A percentile compares a stretch with the other conserved stretches of the same genome.
Conservation (phyloP, 2,888 invertebrate genomes). For the Diabrotica balteata region DNA sequence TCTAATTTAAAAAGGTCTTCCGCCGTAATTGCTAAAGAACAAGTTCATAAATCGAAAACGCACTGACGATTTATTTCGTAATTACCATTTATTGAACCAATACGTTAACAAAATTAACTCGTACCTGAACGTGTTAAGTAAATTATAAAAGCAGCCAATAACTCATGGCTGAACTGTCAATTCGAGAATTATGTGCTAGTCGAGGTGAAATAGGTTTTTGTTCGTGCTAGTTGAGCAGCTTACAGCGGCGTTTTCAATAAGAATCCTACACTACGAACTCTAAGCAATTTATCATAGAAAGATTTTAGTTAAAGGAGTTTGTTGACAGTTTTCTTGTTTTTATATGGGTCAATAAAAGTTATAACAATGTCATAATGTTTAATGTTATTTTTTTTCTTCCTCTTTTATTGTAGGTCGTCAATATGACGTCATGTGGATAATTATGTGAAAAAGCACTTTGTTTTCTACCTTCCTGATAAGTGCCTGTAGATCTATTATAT, state of each 20-base stretch:
- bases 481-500: too few species aligned
- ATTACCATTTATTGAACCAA: constrained; percentile 40
- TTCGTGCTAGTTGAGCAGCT: background rate
- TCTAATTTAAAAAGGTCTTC: constrained; percentile 29
- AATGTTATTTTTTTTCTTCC: too few species aligned
- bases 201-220: background rate
- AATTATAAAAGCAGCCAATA: constrained; percentile 37
- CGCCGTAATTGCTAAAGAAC: constrained; percentile 33
- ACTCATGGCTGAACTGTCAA: constrained; percentile 36
- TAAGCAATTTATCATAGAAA: too few species aligned
- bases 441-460: too few species aligned
- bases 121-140: constrained; percentile 38
- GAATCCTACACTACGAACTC: background rate
- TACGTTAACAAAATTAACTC: constrained; percentile 40
- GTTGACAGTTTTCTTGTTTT: background rate
- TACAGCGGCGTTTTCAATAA: constrained; percentile 5
- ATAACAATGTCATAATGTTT: too few species aligned
- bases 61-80: constrained; percentile 39
- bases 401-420: too few species aligned
- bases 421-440: too few species aligned
- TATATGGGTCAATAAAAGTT: too few species aligned
- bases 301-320: too few species aligned
- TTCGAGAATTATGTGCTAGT: constrained; percentile 36
- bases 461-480: too few species aligned
- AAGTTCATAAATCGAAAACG: constrained; percentile 35